Base-by-base conservation (phyloP, 2,888 invertebrate species). In the Sturmia bella region DNA sequence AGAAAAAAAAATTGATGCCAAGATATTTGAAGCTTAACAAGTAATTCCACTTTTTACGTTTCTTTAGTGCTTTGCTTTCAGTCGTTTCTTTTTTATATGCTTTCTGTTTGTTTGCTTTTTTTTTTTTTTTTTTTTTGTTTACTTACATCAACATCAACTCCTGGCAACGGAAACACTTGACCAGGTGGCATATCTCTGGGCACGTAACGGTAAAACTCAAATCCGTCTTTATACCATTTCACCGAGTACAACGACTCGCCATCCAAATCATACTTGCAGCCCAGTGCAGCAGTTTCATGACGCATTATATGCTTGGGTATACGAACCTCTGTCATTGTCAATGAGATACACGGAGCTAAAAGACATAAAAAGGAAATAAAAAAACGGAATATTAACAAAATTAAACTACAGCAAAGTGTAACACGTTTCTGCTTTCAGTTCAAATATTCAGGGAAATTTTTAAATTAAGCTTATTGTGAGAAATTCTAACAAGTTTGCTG, bases 181-280 rank as follows among this genome's bases (percentile, higher is more conserved):
- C 95, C 94, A 1, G 96, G 95, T 78, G 97, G 96, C 88, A 93
- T 93, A 90, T 97, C 96, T 69, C 95, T 92, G 19, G 97, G 97
- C 85, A 96, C 95, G 91, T 94, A 96, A 83, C 97, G 93, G 92
- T 96, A 97, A 92, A 97, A 96, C 92, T 97, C 97, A 90, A 95
- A 94, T 85, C 96, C 96, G 89, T 96, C 96, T 90, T 96, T 97
- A 92, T 97, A 97, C 97, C 97, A 97, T 92, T 97, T 97, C 87
- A 97, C 96, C 39, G 96, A 96, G 91, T 97, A 97, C 59, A 97
- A 92, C 63, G 94, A 94, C 90, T 97, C 96, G 3, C 94, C 94
- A 86, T 96, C 96, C 89, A 97, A 92, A 91, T 95, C 94, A 92
- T 95, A 97, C 89, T 95, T 94, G 91, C 97, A 97, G 66, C 95